Evolutionary conservation across 2,797 vertebrate species (phyloP), one percentile per base, ranked within the genome.

Genomic region (Rhodeus uyekii): DNA sequence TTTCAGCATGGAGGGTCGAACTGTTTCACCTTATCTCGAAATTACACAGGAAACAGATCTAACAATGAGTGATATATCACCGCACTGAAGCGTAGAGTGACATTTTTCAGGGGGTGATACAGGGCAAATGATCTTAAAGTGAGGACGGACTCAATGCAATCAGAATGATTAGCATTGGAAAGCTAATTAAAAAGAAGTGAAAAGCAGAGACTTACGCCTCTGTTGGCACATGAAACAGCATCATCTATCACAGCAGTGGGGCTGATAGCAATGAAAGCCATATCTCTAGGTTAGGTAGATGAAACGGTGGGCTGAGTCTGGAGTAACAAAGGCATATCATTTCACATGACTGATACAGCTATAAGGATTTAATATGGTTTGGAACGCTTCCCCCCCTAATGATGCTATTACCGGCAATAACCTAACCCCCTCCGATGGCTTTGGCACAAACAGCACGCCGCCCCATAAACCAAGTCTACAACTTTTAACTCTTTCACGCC

Each of bases 391-490:
- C 67, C 53, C 69, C 19, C 29, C 63, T 86, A 80, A 84, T 82
- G 85, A 84, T 72, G 64, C 71, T 76, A 82, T 84, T 79, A 86
- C 61, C 80, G 68, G 63, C 75, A 81, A 85, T 81, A 81, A 60
- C 72, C 78, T 72, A 76, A 80, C 83, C 74, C 73, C 67, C 83
- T 42, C 73, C 74, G 14, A 72, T 63, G 42, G 55, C 64, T 53
- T 58, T 73, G 48, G 67, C 34, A 68, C 19, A 55, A 79, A 82
- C 78, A 67, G 53, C 53, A 48, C 34, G 55, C 22, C 53, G 34
- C 53, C 24, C 55, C 63, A 80, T 67, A 68, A 61, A 76, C 38
- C 39, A 68, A 61, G 64, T 63, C 63, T 68, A n/a, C 73, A 50
- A 80, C 10, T 55, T 8, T 63, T 81, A 82, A 82, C 83, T 64